Conservation (phyloP, 1,140 invertebrate species). For the Ridgeia piscesae region DNA sequence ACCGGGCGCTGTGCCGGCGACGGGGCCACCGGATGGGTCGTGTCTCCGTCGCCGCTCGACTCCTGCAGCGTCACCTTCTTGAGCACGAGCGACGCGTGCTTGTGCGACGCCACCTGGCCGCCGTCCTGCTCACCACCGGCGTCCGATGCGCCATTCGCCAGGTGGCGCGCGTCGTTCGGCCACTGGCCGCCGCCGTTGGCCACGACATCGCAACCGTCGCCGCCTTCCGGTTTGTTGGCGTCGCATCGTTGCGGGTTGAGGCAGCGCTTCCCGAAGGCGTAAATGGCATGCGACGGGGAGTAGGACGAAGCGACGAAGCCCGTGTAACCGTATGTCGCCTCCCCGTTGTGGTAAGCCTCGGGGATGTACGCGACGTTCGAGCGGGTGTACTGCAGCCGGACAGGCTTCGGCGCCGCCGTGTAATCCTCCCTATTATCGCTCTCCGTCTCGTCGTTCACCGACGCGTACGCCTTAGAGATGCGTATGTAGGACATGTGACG, state of each 20-base stretch:
- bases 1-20: not conserved
- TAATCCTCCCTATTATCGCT: slow-evolving; percentile 5
- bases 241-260: not conserved
- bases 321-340: not conserved
- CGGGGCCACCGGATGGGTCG: not conserved
- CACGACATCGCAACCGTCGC: not conserved
- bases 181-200: not conserved
- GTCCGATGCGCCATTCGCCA: not conserved
- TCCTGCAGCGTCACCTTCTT: not conserved
- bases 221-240: not conserved
- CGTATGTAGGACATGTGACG: not conserved
- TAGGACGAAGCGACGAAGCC: not conserved
- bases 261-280: not conserved
- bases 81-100: not conserved
- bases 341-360: not conserved
- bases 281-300: not conserved
- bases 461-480: not conserved
- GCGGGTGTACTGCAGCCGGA: not conserved
- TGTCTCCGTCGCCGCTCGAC: not conserved
- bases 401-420: not conserved
- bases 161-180: not conserved
- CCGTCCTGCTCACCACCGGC: not conserved
- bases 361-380: not conserved
- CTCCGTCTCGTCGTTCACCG: not conserved
- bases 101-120: not conserved